Percentiles rank a stretch among this genome's conserved stretches.
Conservation (phyloP, 2,888 invertebrate genomes). For the Octonoba sinensis region DNA sequence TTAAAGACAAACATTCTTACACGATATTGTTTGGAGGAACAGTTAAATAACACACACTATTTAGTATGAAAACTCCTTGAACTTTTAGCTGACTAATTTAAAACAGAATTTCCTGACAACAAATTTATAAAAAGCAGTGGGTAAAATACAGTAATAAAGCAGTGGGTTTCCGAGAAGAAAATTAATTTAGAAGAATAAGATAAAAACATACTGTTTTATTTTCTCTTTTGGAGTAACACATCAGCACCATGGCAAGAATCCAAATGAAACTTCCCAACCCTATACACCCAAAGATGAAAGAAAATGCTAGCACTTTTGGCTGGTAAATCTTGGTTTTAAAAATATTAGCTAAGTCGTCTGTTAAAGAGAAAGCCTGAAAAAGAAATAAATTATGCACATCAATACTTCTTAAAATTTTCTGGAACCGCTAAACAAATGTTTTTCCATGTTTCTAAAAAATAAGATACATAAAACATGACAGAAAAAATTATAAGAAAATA, state of each 20-base stretch:
- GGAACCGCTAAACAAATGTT: not conserved
- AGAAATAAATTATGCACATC: not conserved
- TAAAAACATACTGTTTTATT: conserved; percentile 22
- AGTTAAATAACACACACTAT: too few species aligned
- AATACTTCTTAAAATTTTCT: not conserved
- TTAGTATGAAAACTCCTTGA: too few species aligned
- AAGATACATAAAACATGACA: too few species aligned
- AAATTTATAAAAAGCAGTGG: too few species aligned
- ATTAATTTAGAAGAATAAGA: too few species aligned
- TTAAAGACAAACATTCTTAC: too few species aligned
- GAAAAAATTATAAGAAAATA: not conserved
- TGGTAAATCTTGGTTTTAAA: conserved; percentile 41
- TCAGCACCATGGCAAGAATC: conserved; percentile 17
- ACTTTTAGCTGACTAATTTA: too few species aligned
- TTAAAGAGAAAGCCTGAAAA: conserved; percentile 41
- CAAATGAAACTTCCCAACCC: conserved; percentile 35
- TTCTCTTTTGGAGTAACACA: conserved; percentile 22
- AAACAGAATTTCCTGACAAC: too few species aligned
- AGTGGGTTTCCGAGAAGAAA: too few species aligned
- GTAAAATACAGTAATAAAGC: too few species aligned
- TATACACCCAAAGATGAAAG: conserved; percentile 42
- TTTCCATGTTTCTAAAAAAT: too few species aligned
- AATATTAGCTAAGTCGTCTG: conserved; percentile 41
- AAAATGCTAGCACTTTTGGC: conserved; percentile 40
- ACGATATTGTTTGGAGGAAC: too few species aligned